These are phyloP conservation scores for Papilio machaon DNA, from an alignment of 1,140 invertebrate species.

Conservation along the genomic window DNA sequence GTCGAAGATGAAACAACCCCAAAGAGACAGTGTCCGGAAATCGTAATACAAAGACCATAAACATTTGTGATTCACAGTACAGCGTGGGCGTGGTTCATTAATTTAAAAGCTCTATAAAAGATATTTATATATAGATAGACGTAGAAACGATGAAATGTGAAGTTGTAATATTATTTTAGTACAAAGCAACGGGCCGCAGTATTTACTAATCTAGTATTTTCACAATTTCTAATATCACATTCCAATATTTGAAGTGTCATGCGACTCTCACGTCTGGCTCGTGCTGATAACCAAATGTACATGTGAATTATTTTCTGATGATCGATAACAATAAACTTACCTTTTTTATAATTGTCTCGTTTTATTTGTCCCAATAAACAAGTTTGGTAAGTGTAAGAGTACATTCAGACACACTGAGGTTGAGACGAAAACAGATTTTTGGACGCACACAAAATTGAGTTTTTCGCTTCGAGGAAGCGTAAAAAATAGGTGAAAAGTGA, in stretches of 20 bases:
- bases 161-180: constrained; percentile 54
- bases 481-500: too few species aligned
- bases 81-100: constrained; percentile 14
- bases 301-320: constrained; percentile 71
- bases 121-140: constrained; percentile 38
- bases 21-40: constrained; percentile 74
- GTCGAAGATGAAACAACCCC: constrained; percentile 64
- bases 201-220: constrained; percentile 45
- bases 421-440: too few species aligned
- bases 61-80: constrained; percentile 32
- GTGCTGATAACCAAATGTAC: constrained; percentile 72
- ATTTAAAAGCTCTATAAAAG: constrained; percentile 42
- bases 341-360: constrained; percentile 46
- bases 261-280: constrained; percentile 57
- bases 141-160: constrained; percentile 34
- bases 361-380: constrained; percentile 30
- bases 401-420: too few species aligned
- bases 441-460: too few species aligned
- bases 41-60: constrained; percentile 58
- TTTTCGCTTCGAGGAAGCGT: too few species aligned
- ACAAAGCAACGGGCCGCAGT: constrained; percentile 51
- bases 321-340: constrained; percentile 59
- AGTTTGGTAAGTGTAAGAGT: too few species aligned
- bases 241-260: constrained; percentile 61
- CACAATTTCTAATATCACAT: constrained; percentile 55